Evolutionary conservation across 2,888 invertebrate species (phyloP).

Genomic region (Ganaspis brasiliensis): DNA sequence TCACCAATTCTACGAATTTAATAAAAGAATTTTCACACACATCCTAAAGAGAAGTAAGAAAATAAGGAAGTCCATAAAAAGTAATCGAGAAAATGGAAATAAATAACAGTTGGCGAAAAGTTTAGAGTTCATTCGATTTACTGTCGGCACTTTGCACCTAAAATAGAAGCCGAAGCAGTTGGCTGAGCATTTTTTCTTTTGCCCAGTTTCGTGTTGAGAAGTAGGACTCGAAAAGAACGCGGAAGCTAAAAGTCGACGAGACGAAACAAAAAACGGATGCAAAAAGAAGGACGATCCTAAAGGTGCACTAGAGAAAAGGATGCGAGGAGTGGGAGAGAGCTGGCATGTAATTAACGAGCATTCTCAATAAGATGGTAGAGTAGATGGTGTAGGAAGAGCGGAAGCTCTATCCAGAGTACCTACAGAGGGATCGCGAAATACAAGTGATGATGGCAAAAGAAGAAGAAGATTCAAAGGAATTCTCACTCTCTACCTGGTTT

Average conservation of each 20-base stretch:
- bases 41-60: no score
- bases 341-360: conserved; percentile 73
- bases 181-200: background rate
- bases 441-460: conserved; percentile 49
- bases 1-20: no score
- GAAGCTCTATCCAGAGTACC: conserved; percentile 27
- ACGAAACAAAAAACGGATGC: conserved; percentile 37
- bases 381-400: conserved; percentile 47
- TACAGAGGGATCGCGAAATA: conserved; percentile 49
- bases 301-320: conserved; percentile 51
- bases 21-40: background rate
- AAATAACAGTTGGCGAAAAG: conserved; percentile 5
- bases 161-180: conserved; percentile 18
- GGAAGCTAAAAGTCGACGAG: conserved; percentile 27
- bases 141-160: conserved; percentile 10
- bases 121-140: conserved; percentile 35
- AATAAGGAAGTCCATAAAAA: background rate
- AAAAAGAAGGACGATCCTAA: conserved; percentile 47
- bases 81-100: conserved; percentile 6
- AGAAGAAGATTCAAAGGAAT: conserved; percentile 42
- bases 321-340: conserved; percentile 34
- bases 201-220: conserved; percentile 26
- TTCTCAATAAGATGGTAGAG: conserved; percentile 70
- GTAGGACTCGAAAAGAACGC: conserved; percentile 27
- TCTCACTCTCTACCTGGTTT: background rate